Conservation (phyloP, 2,113 vertebrate genomes). For the Phylloscopus trochilus region DNA sequence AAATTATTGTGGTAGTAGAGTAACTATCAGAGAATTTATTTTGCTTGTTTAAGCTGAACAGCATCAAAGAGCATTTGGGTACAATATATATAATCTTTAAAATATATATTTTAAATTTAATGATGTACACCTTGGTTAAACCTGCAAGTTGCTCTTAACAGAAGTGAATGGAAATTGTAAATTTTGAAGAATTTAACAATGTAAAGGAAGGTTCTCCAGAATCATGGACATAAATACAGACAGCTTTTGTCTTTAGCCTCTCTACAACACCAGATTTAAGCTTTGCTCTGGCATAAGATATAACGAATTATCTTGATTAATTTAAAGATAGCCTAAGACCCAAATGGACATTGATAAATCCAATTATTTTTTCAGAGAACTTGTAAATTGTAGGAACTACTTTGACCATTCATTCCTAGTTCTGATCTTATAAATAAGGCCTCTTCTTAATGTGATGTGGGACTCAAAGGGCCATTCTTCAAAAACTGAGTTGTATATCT, state of each 20-base stretch:
- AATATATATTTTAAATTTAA: background rate
- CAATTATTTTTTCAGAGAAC: background rate
- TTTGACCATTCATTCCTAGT: background rate
- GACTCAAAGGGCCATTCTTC: background rate
- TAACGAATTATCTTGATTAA: background rate
- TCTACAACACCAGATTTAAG: background rate
- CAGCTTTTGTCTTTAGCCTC: background rate
- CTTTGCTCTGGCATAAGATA: background rate
- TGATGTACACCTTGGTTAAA: background rate
- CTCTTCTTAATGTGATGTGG: background rate
- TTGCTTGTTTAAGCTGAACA: background rate
- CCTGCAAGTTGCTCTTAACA: background rate
- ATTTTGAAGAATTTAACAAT: background rate
- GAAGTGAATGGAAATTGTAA: background rate
- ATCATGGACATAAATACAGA: background rate
- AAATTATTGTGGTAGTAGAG: background rate
- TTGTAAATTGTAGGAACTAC: background rate
- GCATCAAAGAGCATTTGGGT: background rate
- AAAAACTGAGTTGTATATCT: background rate
- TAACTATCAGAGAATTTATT: background rate
- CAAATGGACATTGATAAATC: background rate
- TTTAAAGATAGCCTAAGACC: background rate
- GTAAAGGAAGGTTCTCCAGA: background rate
- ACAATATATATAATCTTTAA: background rate
- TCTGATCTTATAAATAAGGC: background rate